phyloP scores from a whole-genome alignment of 2,888 invertebrate species.

The Xanthia togata region DNA sequence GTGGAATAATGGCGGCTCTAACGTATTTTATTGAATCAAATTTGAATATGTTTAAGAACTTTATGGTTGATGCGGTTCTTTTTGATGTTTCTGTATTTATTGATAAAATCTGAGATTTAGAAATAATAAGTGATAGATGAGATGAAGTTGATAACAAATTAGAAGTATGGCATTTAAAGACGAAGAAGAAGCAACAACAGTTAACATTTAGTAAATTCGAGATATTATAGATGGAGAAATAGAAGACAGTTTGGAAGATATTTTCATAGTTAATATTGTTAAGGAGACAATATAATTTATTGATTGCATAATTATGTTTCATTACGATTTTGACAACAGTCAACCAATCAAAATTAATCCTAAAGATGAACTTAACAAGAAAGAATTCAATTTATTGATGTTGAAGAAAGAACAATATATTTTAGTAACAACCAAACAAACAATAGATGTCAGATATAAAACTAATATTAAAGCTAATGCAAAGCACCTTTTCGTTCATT shows the following conservation, averaged over 20 bases:
- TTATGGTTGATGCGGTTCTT: conserved; percentile 12
- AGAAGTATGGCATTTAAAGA: accelerated
- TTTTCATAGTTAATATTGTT: background rate
- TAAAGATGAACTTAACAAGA: background rate
- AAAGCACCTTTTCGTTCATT: conserved; percentile 49
- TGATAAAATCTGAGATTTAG: background rate
- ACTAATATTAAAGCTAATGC: conserved; percentile 44
- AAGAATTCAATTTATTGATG: background rate
- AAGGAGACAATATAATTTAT: background rate
- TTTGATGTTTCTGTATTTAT: background rate
- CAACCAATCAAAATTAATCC: background rate
- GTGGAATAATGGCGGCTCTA: conserved; percentile 36
- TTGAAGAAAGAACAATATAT: background rate
- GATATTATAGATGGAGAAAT: background rate
- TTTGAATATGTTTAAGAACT: conserved; percentile 53
- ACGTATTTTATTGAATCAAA: conserved; percentile 49
- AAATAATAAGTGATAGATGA: background rate
- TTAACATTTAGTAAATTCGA: background rate
- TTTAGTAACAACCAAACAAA: background rate
- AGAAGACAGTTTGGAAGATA: background rate
- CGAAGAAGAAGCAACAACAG: background rate
- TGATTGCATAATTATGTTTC: background rate
- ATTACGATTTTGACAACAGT: background rate
- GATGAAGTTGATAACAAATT: too few species aligned
- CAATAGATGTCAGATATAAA: conserved; percentile 18